Evolutionary conservation across 1,140 invertebrate genomes (phyloP).

Genomic region (Neodiprion pinetum): DNA sequence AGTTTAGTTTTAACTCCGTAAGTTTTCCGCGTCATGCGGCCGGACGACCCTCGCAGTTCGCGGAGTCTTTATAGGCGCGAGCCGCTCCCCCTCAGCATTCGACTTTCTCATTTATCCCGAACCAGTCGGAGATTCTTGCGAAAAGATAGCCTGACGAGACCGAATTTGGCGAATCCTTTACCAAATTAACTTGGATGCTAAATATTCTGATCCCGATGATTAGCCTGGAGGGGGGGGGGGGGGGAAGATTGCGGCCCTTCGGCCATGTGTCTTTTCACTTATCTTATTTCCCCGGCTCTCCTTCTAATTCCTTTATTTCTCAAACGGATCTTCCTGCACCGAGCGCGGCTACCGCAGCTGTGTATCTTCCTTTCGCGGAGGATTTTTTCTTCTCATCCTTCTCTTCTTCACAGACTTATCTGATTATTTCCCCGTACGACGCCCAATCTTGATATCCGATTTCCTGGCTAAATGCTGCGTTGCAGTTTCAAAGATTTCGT

Average conservation of each 20-base stretch:
- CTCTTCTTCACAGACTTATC: slow-evolving; percentile 23
- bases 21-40: slow-evolving; percentile 24
- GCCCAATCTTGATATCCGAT: slow-evolving; percentile 41
- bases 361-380: background rate
- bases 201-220: slow-evolving; percentile 26
- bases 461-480: slow-evolving; percentile 35
- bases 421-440: slow-evolving; percentile 41
- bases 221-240: background rate
- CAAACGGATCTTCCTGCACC: too few species aligned
- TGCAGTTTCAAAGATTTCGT: too few species aligned
- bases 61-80: background rate
- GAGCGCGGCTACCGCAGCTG: too few species aligned
- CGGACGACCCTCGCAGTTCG: background rate
- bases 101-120: slow-evolving; percentile 27
- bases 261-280: slow-evolving; percentile 4
- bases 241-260: background rate
- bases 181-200: slow-evolving; percentile 41
- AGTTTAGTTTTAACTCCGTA: slow-evolving; percentile 32
- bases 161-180: background rate
- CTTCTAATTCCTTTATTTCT: background rate
- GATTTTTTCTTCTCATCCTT: slow-evolving; percentile 28
- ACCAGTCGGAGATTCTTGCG: slow-evolving; percentile 12
- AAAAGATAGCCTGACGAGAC: background rate
- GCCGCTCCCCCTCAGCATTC: slow-evolving; percentile 14
- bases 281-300: background rate